These are phyloP conservation scores for Diadema setosum DNA, from an alignment of 35 echinoderm and acorn worm species.

Conservation along the genomic window DNA sequence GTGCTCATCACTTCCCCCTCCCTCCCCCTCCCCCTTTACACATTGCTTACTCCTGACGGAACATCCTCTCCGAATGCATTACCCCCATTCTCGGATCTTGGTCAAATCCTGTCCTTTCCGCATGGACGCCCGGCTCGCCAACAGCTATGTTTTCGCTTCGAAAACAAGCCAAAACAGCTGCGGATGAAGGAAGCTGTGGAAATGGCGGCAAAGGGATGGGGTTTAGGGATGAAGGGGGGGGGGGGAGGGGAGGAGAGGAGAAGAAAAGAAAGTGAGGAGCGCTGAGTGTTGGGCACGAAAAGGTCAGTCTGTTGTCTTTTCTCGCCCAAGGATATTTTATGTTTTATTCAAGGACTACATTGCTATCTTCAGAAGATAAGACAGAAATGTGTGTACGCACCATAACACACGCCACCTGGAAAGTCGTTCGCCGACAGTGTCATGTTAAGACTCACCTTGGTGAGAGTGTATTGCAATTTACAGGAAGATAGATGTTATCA, in stretches of 20 bases:
- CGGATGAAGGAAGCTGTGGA: neutral
- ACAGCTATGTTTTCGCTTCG: neutral
- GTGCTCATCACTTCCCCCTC: neutral
- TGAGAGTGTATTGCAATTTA: too few species aligned
- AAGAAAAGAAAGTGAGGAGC: neutral
- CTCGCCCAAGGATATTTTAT: too few species aligned
- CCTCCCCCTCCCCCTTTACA: neutral
- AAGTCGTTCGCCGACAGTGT: too few species aligned
- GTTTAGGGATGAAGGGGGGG: neutral
- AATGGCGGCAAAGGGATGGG: neutral
- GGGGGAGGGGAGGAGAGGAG: neutral
- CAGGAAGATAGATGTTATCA: too few species aligned
- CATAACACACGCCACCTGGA: too few species aligned
- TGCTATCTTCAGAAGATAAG: too few species aligned
- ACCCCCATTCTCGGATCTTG: neutral
- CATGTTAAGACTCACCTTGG: too few species aligned
- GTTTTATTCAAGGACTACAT: too few species aligned
- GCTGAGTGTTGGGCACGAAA: neutral
- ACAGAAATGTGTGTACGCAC: too few species aligned
- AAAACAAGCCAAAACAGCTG: neutral
- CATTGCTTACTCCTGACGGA: neutral
- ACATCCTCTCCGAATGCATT: too few species aligned
- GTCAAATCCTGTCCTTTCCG: neutral
- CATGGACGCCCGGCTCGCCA: neutral
- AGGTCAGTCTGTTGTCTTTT: neutral